These are phyloP conservation scores for Dicaeum eximium DNA, from an alignment of 2,113 vertebrate genomes.

Conservation along the genomic window DNA sequence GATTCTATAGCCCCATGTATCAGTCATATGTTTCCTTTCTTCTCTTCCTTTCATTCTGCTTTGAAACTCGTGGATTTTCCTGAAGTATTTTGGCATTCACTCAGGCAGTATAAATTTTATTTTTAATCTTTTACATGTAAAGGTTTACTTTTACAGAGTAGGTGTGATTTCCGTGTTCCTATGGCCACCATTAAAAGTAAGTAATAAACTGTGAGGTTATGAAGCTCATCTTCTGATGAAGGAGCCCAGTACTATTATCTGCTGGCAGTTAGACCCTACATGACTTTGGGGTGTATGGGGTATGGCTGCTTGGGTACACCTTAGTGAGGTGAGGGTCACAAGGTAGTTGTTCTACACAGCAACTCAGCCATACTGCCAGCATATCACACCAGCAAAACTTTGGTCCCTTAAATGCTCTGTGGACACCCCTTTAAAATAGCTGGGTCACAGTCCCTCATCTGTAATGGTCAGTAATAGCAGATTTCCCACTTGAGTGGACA, in stretches of 20 bases:
- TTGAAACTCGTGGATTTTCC: neutral
- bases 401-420: neutral
- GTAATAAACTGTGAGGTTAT: neutral
- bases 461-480: neutral
- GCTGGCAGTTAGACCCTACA: rapidly evolving
- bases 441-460: neutral
- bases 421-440: neutral
- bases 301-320: neutral
- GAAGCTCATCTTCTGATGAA: neutral
- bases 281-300: neutral
- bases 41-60: neutral
- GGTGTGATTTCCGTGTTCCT: neutral
- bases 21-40: neutral
- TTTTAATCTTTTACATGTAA: neutral
- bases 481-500: neutral
- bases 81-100: neutral
- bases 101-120: neutral
- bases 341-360: neutral
- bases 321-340: neutral
- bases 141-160: neutral
- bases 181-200: neutral
- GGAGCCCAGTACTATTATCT: neutral
- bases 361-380: neutral
- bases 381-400: neutral
- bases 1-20: neutral